Percentiles rank a stretch among this genome's conserved stretches.
Conservation (phyloP, 2,113 vertebrate genomes). For the Ictalurus punctatus region DNA sequence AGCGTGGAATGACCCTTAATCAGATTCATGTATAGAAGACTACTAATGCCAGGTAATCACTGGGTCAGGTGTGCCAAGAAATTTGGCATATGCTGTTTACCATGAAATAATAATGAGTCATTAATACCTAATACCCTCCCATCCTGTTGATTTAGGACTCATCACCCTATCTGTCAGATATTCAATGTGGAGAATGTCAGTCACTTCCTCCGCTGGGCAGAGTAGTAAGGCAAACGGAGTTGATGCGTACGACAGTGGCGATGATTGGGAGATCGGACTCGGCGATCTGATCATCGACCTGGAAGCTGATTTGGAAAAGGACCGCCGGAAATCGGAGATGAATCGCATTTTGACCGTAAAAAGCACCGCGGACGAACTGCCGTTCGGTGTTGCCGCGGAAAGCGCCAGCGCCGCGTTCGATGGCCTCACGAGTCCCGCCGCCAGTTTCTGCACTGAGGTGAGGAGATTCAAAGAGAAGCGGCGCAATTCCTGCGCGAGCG, state of each 20-base stretch:
- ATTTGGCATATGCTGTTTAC: slow-evolving; percentile 1
- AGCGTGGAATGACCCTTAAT: neutral
- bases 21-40: neutral
- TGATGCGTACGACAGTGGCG: slow-evolving; percentile 95
- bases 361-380: slow-evolving; percentile 72
- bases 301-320: slow-evolving; percentile 92
- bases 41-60: neutral
- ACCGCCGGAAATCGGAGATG: slow-evolving; percentile 94
- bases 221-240: slow-evolving; percentile 77
- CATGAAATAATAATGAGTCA: slow-evolving; percentile 37
- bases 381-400: neutral
- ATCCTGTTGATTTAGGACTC: slow-evolving; percentile 54
- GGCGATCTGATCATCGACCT: slow-evolving; percentile 96
- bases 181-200: slow-evolving; percentile 55
- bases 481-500: slow-evolving; percentile 84
- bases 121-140: slow-evolving; percentile 56
- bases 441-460: slow-evolving; percentile 88
- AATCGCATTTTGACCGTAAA: slow-evolving; percentile 82
- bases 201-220: slow-evolving; percentile 49
- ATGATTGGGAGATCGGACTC: slow-evolving; percentile 98
- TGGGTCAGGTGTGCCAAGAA: slow-evolving; percentile 3
- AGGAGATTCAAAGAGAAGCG: slow-evolving; percentile 92
- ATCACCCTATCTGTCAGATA: slow-evolving; percentile 52
- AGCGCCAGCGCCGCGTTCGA: slow-evolving; percentile 81
- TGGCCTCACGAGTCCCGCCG: slow-evolving; percentile 86